A percentile compares a stretch with the other conserved stretches of the same genome.
These are phyloP conservation scores for Ormyrus thymus DNA, from an alignment of 2,888 invertebrate genomes.

Conservation along the genomic window DNA sequence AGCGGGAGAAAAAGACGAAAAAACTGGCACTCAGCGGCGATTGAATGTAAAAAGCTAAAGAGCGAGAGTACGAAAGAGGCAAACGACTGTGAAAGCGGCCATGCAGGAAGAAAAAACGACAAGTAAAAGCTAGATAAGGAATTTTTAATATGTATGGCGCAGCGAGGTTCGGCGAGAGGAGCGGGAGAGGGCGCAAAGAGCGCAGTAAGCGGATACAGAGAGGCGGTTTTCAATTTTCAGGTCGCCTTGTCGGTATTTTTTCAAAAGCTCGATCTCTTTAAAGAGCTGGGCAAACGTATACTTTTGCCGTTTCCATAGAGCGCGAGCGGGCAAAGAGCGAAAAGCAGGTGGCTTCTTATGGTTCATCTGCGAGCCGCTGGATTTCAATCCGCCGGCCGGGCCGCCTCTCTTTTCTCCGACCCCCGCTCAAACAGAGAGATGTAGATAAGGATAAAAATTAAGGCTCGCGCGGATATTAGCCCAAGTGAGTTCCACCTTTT, in stretches of 20 bases:
- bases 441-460: conserved; percentile 53
- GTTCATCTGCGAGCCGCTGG: conserved; percentile 39
- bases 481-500: neutral
- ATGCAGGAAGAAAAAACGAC: conserved; percentile 9
- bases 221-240: conserved; percentile 41
- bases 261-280: conserved; percentile 51
- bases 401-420: neutral
- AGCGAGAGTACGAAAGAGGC: too few species aligned
- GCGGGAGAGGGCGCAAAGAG: conserved; percentile 36
- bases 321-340: conserved; percentile 3
- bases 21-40: conserved; percentile 26
- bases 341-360: conserved; percentile 20
- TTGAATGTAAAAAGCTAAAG: conserved; percentile 38
- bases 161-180: neutral
- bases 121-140: conserved; percentile 35
- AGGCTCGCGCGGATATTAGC: conserved; percentile 37
- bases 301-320: conserved; percentile 25
- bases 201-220: conserved; percentile 14
- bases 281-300: conserved; percentile 43
- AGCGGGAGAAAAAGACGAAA: neutral
- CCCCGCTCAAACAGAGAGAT: conserved; percentile 25
- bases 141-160: conserved; percentile 49
- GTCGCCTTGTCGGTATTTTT: conserved; percentile 51
- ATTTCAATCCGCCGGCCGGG: conserved; percentile 5
- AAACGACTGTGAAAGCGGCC: neutral